Conservation (phyloP, 2,888 invertebrate species). For the Subacronicta megacephala region DNA sequence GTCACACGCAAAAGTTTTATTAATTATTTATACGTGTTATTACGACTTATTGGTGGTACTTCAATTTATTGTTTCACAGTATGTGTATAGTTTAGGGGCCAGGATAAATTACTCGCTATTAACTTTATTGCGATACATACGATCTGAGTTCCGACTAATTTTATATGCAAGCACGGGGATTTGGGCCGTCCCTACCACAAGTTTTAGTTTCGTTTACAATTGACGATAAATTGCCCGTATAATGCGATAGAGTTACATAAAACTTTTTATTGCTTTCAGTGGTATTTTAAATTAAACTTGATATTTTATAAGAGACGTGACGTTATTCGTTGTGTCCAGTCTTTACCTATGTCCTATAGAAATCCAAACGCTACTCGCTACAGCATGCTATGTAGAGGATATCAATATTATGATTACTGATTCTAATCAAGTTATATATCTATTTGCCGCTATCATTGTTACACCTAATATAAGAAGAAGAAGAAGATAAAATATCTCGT, state of each 20-base stretch:
- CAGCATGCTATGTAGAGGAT: constrained; percentile 75
- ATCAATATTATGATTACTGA: constrained; percentile 63
- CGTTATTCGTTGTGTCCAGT: constrained; percentile 69
- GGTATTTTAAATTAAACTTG: too few species aligned
- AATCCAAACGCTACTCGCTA: constrained; percentile 79
- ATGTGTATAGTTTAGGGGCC: constrained; percentile 61
- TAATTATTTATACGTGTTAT: constrained; percentile 64
- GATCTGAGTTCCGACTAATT: constrained; percentile 60
- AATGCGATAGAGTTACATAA: constrained; percentile 16
- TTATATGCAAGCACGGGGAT: constrained; percentile 69
- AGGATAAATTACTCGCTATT: constrained; percentile 73
- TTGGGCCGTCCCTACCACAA: constrained; percentile 28
- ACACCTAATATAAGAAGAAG: constrained; percentile 64
- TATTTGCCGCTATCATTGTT: constrained; percentile 69
- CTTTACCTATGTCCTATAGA: constrained; percentile 74
- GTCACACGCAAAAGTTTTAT: constrained; percentile 64
- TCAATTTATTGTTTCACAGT: constrained; percentile 49
- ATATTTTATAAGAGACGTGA: too few species aligned
- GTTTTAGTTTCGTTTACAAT: constrained; percentile 48
- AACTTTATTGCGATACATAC: constrained; percentile 69
- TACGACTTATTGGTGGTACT: constrained; percentile 51
- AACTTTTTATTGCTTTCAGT: constrained; percentile 42
- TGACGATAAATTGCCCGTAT: constrained; percentile 36
- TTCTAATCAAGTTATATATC: constrained; percentile 60
- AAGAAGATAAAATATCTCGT: constrained; percentile 66